These are phyloP conservation scores for Halesus radiatus DNA, from an alignment of 1,140 invertebrate genomes.

Conservation along the genomic window DNA sequence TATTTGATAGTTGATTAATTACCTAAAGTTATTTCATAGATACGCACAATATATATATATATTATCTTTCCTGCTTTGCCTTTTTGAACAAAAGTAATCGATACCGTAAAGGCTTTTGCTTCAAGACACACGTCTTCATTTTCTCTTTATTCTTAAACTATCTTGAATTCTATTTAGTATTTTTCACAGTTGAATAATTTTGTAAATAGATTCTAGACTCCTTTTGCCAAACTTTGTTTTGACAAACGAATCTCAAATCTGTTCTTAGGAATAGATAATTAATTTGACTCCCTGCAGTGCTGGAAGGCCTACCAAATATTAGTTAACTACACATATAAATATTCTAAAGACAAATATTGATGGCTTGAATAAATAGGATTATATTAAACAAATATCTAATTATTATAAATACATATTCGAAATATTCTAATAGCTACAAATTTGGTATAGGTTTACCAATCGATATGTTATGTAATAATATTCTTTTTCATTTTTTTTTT, in stretches of 20 bases:
- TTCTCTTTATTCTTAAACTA: neutral
- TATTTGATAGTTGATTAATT: neutral
- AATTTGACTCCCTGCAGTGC: neutral
- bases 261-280: neutral
- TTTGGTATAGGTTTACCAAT: no score
- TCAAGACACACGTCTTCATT: neutral
- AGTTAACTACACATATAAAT: slow-evolving; percentile 3
- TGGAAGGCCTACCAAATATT: slow-evolving; percentile 17
- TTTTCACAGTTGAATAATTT: no score
- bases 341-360: neutral
- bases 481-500: no score
- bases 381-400: no score
- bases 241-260: neutral
- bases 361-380: no score
- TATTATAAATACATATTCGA: no score
- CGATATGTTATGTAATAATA: no score
- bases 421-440: no score
- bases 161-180: no score
- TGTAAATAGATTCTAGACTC: neutral
- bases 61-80: no score
- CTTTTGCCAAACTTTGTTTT: neutral
- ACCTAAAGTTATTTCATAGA: neutral
- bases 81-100: no score
- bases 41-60: neutral
- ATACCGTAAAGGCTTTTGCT: neutral